phyloP scores from a whole-genome alignment of 2,888 invertebrate genomes.

The Phyto melanocephala region DNA sequence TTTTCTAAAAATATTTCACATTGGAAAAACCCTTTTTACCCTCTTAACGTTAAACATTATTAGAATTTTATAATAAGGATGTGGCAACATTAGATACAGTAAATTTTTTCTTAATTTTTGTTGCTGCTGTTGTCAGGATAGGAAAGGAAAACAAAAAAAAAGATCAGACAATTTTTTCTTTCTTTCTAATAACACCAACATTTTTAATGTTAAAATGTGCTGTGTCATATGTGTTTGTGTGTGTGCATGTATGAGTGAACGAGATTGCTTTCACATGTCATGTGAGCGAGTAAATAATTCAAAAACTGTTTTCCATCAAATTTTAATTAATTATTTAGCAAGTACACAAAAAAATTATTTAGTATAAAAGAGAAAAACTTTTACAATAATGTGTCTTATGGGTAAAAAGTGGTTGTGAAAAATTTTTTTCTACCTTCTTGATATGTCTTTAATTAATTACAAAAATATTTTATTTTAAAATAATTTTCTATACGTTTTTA shows the following conservation, averaged over 20 bases:
- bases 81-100: conserved; percentile 68
- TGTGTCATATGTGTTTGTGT: conserved; percentile 31
- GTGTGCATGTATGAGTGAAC: neutral
- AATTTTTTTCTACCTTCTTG: neutral
- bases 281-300: conserved; percentile 74
- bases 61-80: conserved; percentile 63
- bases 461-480: conserved; percentile 33
- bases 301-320: conserved; percentile 78
- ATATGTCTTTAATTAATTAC: conserved; percentile 52
- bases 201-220: neutral
- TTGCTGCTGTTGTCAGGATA: conserved; percentile 45
- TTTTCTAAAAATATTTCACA: conserved; percentile 53
- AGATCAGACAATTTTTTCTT: conserved; percentile 60
- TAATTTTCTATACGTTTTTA: neutral
- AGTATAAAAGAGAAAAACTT: conserved; percentile 62
- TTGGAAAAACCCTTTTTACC: conserved; percentile 24
- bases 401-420: neutral
- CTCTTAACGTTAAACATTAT: conserved; percentile 42
- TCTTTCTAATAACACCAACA: neutral
- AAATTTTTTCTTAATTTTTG: neutral
- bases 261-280: conserved; percentile 49
- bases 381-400: conserved; percentile 5
- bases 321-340: conserved; percentile 78
- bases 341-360: conserved; percentile 34
- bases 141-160: neutral